Conservation (phyloP, 1,140 invertebrate species). For the Lanistes nyassanus region DNA sequence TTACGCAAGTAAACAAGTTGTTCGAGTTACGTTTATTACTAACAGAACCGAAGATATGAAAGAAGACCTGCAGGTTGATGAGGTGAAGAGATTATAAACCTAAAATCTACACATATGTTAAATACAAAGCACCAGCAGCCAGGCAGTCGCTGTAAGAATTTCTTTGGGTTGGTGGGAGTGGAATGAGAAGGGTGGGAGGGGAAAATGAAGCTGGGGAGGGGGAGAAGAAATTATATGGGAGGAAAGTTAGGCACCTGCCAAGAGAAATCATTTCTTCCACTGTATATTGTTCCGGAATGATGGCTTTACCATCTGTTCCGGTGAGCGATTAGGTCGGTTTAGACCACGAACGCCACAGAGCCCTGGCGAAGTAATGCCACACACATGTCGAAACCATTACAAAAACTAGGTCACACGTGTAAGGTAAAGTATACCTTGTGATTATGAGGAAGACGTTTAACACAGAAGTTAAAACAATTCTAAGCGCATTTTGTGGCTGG, state of each 20-base stretch:
- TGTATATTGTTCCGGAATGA: not conserved
- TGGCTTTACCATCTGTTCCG: not conserved
- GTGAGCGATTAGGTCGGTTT: constrained; percentile 25
- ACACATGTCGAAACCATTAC: not conserved
- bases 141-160: too few species aligned
- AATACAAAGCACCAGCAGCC: too few species aligned
- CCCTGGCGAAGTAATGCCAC: not conserved
- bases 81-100: too few species aligned
- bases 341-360: not conserved
- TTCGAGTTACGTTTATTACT: too few species aligned
- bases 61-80: not conserved
- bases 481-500: too few species aligned
- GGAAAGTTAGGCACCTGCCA: not conserved
- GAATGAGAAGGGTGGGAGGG: not conserved
- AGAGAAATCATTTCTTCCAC: not conserved
- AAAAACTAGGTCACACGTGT: too few species aligned
- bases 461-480: too few species aligned
- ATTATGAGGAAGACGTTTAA: too few species aligned
- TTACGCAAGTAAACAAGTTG: too few species aligned
- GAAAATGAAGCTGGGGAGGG: not conserved
- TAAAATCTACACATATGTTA: too few species aligned
- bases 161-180: too few species aligned
- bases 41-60: not conserved
- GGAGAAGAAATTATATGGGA: not conserved
- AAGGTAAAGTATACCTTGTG: too few species aligned